phyloP scores from a whole-genome alignment of 2,888 invertebrate species.

The Argynnis bischoffii region DNA sequence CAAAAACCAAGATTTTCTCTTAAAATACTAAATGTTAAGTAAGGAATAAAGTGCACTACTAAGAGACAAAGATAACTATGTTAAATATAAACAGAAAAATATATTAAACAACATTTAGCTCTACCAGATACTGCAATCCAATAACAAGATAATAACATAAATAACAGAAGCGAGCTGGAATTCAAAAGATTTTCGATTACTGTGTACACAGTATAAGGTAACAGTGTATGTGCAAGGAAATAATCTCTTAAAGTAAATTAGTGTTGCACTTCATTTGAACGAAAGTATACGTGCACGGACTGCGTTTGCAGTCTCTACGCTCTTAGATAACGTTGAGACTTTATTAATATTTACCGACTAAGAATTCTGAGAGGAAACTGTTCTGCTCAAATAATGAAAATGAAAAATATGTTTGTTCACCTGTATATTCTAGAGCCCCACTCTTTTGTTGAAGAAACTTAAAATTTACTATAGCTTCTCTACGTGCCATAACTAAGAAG shows the following conservation, averaged over 20 bases:
- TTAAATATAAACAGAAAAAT: too few relatives aligned
- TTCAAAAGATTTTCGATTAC: conserved; percentile 61
- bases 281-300: conserved; percentile 57
- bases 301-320: conserved; percentile 44
- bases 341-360: conserved; percentile 44
- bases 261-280: conserved; percentile 67
- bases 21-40: too few relatives aligned
- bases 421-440: not conserved
- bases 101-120: not conserved
- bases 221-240: conserved; percentile 63
- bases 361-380: conserved; percentile 37
- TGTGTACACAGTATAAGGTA: conserved; percentile 56
- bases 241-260: conserved; percentile 73
- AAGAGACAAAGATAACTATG: too few relatives aligned
- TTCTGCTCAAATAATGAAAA: conserved; percentile 39
- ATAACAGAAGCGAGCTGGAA: conserved; percentile 52
- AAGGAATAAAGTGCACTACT: too few relatives aligned
- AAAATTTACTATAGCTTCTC: not conserved
- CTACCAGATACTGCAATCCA: not conserved
- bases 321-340: conserved; percentile 40
- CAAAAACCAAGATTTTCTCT: too few relatives aligned
- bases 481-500: not conserved
- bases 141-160: conserved; percentile 1
- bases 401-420: conserved; percentile 34
- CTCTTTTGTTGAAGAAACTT: not conserved